Conservation (phyloP, 53 echinoderm and acorn worm genomes). For the Arbacia lixula region DNA sequence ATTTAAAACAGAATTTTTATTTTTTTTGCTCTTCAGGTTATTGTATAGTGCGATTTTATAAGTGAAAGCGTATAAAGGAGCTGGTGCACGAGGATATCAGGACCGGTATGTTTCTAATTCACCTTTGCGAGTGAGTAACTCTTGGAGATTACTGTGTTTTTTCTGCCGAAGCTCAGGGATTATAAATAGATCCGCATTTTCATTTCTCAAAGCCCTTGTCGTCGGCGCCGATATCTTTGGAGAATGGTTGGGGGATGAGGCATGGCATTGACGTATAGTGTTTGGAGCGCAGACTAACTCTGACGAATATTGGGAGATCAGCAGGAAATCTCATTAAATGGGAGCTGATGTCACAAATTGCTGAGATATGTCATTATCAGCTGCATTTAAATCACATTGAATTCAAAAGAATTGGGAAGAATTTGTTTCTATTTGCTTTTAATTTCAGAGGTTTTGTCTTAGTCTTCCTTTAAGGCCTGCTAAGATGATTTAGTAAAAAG, state of each 20-base stretch:
- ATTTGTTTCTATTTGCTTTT: background rate
- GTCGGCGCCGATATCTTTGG: conserved; percentile 30
- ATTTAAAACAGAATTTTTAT: no score
- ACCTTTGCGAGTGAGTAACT: conserved; percentile 26
- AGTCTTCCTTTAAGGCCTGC: no score
- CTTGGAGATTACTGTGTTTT: conserved; percentile 19
- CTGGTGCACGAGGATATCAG: no score
- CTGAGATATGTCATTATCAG: conserved; percentile 29
- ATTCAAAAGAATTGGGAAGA: conserved; percentile 1
- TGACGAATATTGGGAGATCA: conserved; percentile 19
- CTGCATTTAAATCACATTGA: conserved; percentile 13
- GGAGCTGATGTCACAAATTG: conserved; percentile 30
- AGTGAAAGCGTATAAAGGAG: no score
- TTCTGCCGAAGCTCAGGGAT: conserved; percentile 30
- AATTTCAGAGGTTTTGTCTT: background rate
- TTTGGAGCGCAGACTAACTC: conserved; percentile 3
- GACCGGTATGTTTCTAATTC: conserved; percentile 14
- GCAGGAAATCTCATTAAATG: conserved; percentile 42
- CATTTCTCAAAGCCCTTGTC: no score
- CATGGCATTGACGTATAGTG: conserved; percentile 26
- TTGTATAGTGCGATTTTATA: no score
- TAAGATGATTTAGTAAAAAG: no score
- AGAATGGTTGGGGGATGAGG: conserved; percentile 15
- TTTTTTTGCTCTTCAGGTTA: no score
- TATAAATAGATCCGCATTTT: conserved; percentile 35